Evolutionary conservation across 1,140 invertebrate species (phyloP).

Genomic region (Spodoptera litura): DNA sequence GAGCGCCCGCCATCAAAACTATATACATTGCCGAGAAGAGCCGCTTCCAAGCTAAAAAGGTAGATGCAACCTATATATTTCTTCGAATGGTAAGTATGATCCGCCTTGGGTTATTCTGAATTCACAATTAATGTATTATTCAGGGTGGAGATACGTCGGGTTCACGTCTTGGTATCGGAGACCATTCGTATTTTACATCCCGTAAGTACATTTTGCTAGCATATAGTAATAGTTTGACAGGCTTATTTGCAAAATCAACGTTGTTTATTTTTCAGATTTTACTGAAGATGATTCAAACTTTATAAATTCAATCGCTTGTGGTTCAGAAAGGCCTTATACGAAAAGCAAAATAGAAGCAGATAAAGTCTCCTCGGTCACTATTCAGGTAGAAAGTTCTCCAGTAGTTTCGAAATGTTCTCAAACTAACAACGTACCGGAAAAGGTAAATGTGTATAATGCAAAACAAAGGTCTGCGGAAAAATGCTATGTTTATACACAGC

Average conservation of each 20-base stretch:
- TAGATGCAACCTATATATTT: conserved; percentile 27
- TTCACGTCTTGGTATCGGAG: conserved; percentile 72
- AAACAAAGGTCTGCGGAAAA: conserved; percentile 62
- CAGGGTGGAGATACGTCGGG: conserved; percentile 69
- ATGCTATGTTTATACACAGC: conserved; percentile 69
- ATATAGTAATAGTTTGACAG: neutral
- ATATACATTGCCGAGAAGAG: conserved; percentile 75
- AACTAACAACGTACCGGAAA: conserved; percentile 50
- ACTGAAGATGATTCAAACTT: conserved; percentile 61
- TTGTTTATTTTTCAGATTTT: conserved; percentile 56
- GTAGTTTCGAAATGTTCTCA: conserved; percentile 62
- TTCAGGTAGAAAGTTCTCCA: conserved; percentile 59
- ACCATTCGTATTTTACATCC: conserved; percentile 73
- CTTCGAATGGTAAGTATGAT: neutral
- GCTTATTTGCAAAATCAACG: neutral
- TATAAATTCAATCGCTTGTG: conserved; percentile 55
- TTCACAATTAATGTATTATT: conserved; percentile 8
- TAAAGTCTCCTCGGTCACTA: conserved; percentile 55
- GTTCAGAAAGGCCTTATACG: conserved; percentile 48
- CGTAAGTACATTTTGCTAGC: conserved; percentile 59
- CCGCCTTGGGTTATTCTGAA: neutral
- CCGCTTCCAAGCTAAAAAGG: conserved; percentile 57
- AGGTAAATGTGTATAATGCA: conserved; percentile 51
- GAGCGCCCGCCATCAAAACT: conserved; percentile 74
- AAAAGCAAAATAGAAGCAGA: conserved; percentile 55